Evolutionary conservation across 2,888 invertebrate genomes (phyloP), one percentile per base, ranked within the genome.

Genomic region (Acrobasis suavella): DNA sequence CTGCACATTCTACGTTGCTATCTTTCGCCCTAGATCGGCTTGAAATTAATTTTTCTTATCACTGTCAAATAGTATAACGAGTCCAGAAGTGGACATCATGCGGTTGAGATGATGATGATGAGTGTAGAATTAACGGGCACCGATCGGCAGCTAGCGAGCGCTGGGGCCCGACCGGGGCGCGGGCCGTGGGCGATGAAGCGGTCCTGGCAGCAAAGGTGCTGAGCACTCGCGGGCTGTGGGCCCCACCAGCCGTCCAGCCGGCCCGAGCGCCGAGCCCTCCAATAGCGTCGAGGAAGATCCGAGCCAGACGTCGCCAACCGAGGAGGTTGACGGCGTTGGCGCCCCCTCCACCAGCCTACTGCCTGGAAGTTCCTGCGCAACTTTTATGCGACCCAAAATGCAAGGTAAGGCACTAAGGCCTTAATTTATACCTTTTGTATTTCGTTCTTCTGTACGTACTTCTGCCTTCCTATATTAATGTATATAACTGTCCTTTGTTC

Each of bases 71-170:
- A 32, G 32, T 32, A 32, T 5, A 32, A 32, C 32, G 54, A 15
- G 32, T 32, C 32, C 32, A 32, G 32, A 32, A 32, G 32, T 32
- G 32, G 32, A 32, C 32, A 32, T 32, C 32, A 32, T 32, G 32
- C 32, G 32, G 7, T 32, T 32, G 32, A 32, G 32, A 32, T 32
- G 32, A 22, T 22, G 22, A 22, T 22, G 22, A 58, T 46, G 52
- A 60, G 54, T 50, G 61, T 66, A 67, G 70, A 68, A 72, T 70
- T 88, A 89, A 90, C 83, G 83, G 83, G 78, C 85, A 87, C 91
- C 86, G 73, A 87, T 91, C 87, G 91, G 89, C 91, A 91, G 91
- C 84, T 91, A 92, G 91, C 91, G 91, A 85, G 91, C 91, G 88
- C 89, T 89, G 87, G 85, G 86, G 83, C 83, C 82, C 86, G 83